Evolutionary conservation across 2,797 vertebrate species (phyloP).

Genomic region (Leptatherina wallacei): DNA sequence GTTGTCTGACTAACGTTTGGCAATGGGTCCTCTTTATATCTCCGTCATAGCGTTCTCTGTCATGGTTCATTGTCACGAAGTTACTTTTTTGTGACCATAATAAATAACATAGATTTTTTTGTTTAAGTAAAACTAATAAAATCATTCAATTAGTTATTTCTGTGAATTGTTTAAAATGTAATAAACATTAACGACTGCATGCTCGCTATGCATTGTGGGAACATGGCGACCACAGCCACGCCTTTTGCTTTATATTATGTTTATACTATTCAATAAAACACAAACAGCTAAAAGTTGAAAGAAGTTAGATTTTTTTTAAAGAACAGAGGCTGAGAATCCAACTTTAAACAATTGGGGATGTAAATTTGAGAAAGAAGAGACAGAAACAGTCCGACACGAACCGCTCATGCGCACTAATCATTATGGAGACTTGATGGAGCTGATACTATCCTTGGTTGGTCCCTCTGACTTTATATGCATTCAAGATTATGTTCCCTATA

Average conservation of each 20-base stretch:
- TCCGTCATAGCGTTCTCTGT: accelerated
- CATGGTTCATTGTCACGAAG: neutral
- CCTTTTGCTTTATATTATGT: neutral
- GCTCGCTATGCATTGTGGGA: constrained; percentile 40
- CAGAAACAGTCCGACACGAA: neutral
- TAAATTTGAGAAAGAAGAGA: neutral
- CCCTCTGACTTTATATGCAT: neutral
- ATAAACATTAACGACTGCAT: accelerated
- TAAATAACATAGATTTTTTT: neutral
- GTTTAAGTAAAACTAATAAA: neutral
- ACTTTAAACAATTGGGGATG: neutral
- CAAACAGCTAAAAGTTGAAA: neutral
- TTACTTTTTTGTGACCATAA: neutral
- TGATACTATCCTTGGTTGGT: neutral
- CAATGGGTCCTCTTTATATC: neutral
- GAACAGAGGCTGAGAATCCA: neutral
- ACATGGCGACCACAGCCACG: neutral
- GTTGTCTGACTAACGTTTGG: accelerated
- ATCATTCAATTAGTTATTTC: neutral
- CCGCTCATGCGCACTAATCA: neutral
- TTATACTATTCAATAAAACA: neutral
- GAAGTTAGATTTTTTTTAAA: neutral
- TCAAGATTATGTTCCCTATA: too few relatives aligned
- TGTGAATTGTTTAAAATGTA: neutral
- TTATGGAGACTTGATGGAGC: neutral